Base-by-base conservation (phyloP, 1,140 invertebrate genomes). In the Drosophila trapezifrons region DNA sequence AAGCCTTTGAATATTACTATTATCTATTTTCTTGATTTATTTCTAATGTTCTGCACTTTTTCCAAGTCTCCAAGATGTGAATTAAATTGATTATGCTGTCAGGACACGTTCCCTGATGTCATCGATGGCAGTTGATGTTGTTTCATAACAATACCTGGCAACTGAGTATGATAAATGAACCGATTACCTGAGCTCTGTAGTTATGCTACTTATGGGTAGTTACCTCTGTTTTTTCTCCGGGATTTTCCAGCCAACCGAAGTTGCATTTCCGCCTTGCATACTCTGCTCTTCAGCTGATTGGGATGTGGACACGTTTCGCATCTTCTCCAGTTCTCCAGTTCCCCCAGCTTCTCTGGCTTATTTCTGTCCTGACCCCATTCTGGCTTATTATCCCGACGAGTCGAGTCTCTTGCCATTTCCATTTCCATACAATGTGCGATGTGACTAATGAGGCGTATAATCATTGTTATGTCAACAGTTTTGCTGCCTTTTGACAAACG, bases 401-500 rank as follows among this genome's bases (percentile, higher is more conserved):
- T 37, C 13, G 18, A 43, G 45, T 72, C 67, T 40, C 29, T 70
- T 60, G 70, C 67, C 72, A 76, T 65, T 74, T 47, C 67, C 72
- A 76, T 65, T 74, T 47, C 69, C 45, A 57, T 47, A 43, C 46
- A 74, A 74, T 60, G 52, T 55, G 62, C 78, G 78, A 89, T 90
- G 80, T 89, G 83, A 84, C 84, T 89, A 89, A 89, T 89, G 84
- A 89, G 84, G 80, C 84, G 85, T 90, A 89, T 89, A 89, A 89
- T 89, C 84, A 89, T 89, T 90, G 84, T 89, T 89, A 90, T 89
- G 84, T 89, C 84, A 89, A 89, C 84, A 90, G 85, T 90, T 89
- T 89, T 80, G 73, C 77, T 90, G 77, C 70, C 80, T 89, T 89
- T 80, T 89, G 84, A 87, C 84, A 87, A 84, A 89, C 85, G 76